Conservation (phyloP, 2,113 vertebrate genomes). For the Colinus virginianus region DNA sequence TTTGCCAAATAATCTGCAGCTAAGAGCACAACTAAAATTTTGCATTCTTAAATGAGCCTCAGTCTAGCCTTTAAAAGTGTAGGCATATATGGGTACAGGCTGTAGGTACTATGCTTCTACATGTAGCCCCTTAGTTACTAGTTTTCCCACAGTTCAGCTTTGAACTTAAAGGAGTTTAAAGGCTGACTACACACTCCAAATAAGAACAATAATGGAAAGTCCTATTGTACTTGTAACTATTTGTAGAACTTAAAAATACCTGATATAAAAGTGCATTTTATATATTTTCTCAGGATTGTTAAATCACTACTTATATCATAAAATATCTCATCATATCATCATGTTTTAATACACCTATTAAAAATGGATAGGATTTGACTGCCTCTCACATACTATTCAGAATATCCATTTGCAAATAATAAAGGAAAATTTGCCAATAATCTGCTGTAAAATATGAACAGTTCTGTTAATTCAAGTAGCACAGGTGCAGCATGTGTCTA, state of each 20-base stretch:
- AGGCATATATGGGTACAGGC: neutral
- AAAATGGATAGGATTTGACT: neutral
- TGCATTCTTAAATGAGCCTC: neutral
- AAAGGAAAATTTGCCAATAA: slow-evolving; percentile 57
- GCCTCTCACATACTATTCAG: neutral
- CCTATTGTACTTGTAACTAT: neutral
- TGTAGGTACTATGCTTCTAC: neutral
- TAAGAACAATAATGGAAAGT: neutral
- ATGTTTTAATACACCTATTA: neutral
- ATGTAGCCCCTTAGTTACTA: neutral
- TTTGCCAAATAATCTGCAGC: neutral
- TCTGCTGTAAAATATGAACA: slow-evolving; percentile 37
- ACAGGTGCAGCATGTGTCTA: slow-evolving; percentile 34
- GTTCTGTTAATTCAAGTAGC: slow-evolving; percentile 47
- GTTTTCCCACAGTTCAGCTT: neutral
- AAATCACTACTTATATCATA: neutral
- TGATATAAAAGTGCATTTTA: neutral
- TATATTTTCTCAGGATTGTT: neutral
- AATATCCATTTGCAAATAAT: slow-evolving; percentile 55
- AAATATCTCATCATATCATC: neutral
- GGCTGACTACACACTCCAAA: neutral
- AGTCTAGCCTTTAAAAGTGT: neutral
- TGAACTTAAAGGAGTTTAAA: neutral
- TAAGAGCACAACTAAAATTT: neutral
- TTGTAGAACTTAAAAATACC: neutral